These are phyloP conservation scores for Ctenosaura bakeri DNA, from an alignment of 2,797 vertebrate species.

Conservation along the genomic window DNA sequence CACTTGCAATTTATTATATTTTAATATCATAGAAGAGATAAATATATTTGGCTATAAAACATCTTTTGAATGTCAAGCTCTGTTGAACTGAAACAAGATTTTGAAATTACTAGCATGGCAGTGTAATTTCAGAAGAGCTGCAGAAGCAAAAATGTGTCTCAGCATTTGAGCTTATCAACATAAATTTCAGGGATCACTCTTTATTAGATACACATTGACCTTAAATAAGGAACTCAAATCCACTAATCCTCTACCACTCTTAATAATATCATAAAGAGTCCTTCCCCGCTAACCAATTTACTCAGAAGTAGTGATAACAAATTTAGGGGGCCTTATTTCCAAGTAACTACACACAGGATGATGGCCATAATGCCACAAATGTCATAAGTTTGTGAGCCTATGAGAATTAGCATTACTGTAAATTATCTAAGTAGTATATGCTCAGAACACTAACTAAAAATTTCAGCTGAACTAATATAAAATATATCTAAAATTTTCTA, in stretches of 20 bases:
- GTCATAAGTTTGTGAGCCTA: fast-evolving
- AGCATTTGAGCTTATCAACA: not conserved
- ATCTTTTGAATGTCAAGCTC: conserved; percentile 58
- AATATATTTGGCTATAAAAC: conserved; percentile 46
- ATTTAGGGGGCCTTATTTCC: not conserved
- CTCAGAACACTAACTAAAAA: not conserved
- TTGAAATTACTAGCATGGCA: conserved; percentile 44
- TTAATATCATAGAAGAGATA: conserved; percentile 61
- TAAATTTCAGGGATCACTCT: not conserved
- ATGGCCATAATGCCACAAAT: fast-evolving
- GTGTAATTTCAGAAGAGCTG: conserved; percentile 36
- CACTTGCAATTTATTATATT: conserved; percentile 66
- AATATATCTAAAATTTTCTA: not conserved
- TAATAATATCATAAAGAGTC: conserved; percentile 17
- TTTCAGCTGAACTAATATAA: not conserved
- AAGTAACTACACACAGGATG: not conserved
- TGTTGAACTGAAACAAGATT: conserved; percentile 56
- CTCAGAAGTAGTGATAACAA: not conserved
- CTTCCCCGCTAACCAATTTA: fast-evolving
- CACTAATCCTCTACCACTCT: not conserved
- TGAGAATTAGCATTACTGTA: fast-evolving
- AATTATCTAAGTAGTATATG: not conserved
- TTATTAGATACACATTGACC: not conserved
- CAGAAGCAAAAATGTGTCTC: conserved; percentile 25
- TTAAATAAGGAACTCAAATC: conserved; percentile 5